Conservation (phyloP, 2,113 vertebrate genomes). For the Spea multiplicata region DNA sequence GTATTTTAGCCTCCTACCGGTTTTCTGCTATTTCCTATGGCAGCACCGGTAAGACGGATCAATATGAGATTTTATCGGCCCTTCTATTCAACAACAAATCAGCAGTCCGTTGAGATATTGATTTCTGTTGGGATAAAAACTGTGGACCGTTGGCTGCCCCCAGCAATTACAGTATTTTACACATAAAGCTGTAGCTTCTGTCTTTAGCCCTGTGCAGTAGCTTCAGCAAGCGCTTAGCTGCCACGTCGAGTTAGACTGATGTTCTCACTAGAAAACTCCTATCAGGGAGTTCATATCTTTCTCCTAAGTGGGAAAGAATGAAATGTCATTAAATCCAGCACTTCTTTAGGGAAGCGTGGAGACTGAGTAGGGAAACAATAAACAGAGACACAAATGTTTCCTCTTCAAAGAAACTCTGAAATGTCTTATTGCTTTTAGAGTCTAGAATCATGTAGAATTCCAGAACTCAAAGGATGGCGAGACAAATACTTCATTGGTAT, state of each 20-base stretch:
- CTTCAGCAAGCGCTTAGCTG: conserved; percentile 56
- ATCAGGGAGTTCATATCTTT: conserved; percentile 58
- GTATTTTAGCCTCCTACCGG: conserved; percentile 56
- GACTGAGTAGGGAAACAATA: conserved; percentile 47
- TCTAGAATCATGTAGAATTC: no score
- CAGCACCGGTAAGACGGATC: conserved; percentile 59
- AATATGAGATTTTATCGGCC: conserved; percentile 59
- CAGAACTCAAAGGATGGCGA: no score
- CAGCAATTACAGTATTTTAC: conserved; percentile 66
- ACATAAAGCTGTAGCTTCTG: conserved; percentile 58
- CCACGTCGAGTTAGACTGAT: conserved; percentile 59
- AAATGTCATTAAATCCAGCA: conserved; percentile 53
- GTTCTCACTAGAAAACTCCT: conserved; percentile 49
- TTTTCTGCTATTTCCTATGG: conserved; percentile 57
- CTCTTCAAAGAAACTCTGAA: no score
- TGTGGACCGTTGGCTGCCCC: conserved; percentile 52
- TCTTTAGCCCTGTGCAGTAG: conserved; percentile 55
- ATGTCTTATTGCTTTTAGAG: no score
- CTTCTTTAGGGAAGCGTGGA: conserved; percentile 51
- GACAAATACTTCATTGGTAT: no score
- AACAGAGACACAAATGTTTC: conserved; percentile 29
- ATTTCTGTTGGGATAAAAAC: conserved; percentile 65
- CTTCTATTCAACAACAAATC: conserved; percentile 54
- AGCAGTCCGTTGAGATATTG: conserved; percentile 54
- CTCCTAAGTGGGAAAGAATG: conserved; percentile 52